A percentile compares a stretch with the other conserved stretches of the same genome.
Conservation (phyloP, 1,140 invertebrate genomes). For the Drosophila bipectinata region DNA sequence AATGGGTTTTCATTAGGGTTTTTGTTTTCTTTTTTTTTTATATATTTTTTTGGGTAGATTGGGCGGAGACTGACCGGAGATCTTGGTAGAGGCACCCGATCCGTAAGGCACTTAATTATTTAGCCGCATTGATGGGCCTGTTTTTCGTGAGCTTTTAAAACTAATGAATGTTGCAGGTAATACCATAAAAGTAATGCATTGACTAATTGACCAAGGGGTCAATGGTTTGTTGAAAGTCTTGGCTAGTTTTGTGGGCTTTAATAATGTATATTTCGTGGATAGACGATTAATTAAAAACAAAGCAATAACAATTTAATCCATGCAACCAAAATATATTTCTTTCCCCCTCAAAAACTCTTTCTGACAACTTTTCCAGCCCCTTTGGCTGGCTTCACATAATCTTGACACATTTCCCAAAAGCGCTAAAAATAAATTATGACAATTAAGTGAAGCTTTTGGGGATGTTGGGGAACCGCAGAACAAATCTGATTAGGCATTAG, state of each 20-base stretch:
- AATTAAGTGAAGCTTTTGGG: slow-evolving; percentile 60
- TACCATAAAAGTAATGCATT: background rate
- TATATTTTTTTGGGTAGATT: background rate
- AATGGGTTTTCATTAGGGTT: slow-evolving; percentile 41
- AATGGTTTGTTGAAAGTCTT: background rate
- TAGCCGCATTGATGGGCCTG: background rate
- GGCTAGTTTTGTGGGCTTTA: background rate
- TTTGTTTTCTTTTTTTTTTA: background rate
- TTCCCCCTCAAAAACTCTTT: background rate
- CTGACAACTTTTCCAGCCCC: slow-evolving; percentile 17
- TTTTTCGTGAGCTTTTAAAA: slow-evolving; percentile 34
- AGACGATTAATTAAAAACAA: background rate
- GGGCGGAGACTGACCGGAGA: slow-evolving; percentile 6
- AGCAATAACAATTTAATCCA: background rate
- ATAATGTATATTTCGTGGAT: background rate
- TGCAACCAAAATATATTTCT: background rate
- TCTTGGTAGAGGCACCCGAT: slow-evolving; percentile 3
- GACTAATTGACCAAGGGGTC: slow-evolving; percentile 1
- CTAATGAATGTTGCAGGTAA: slow-evolving; percentile 19
- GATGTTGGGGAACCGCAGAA: slow-evolving; percentile 44
- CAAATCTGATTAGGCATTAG: slow-evolving; percentile 62
- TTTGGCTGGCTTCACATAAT: background rate
- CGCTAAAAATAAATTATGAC: slow-evolving; percentile 71
- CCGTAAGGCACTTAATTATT: slow-evolving; percentile 35
- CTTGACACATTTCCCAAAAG: slow-evolving; percentile 20